Conservation (phyloP, 2,797 vertebrate species). For the Poecilia wingei region DNA sequence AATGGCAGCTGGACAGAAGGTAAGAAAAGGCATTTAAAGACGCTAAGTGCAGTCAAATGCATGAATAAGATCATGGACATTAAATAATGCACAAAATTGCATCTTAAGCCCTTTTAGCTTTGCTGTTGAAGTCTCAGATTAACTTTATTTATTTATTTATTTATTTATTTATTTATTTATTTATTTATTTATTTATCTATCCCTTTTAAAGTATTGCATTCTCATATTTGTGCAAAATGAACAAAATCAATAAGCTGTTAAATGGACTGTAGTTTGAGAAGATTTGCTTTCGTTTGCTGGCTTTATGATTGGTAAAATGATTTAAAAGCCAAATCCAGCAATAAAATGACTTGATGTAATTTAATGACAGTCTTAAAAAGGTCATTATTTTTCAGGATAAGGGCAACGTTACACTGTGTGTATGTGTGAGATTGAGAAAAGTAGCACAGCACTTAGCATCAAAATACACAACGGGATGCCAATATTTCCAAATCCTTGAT, state of each 20-base stretch:
- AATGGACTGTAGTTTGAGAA: neutral
- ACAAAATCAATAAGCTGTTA: neutral
- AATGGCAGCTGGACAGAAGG: slow-evolving; percentile 83
- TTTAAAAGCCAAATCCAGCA: neutral
- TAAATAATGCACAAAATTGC: neutral
- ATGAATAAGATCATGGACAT: slow-evolving; percentile 17
- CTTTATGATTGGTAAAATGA: neutral
- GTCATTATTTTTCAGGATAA: neutral
- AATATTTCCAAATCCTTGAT: neutral
- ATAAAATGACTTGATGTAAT: neutral
- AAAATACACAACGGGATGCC: neutral
- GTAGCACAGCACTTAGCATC: neutral
- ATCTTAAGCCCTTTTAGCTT: slow-evolving; percentile 3
- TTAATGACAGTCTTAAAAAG: neutral
- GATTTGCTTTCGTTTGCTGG: neutral
- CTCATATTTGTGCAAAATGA: neutral
- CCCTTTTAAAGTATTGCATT: neutral
- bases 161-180: no score
- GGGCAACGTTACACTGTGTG: neutral
- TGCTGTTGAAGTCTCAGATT: slow-evolving; percentile 1
- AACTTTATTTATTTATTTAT: neutral
- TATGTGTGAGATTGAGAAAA: neutral
- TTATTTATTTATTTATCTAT: neutral
- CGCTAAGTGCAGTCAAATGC: neutral
- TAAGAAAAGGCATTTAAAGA: slow-evolving; percentile 54